phyloP scores from a whole-genome alignment of 2,797 vertebrate species.

The Sylvia borin region DNA sequence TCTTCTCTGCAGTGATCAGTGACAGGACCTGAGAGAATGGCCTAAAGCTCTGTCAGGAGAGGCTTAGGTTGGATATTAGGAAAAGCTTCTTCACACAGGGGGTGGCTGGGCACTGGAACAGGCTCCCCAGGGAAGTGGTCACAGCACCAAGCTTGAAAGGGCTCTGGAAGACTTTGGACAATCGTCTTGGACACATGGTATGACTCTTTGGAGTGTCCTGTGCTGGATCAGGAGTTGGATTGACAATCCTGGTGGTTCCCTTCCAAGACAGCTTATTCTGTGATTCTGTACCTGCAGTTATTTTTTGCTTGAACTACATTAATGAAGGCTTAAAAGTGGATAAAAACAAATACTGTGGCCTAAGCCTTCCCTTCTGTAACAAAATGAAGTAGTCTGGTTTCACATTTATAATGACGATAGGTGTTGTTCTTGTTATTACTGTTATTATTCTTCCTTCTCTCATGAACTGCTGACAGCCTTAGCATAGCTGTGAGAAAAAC shows the following conservation, averaged over 20 bases:
- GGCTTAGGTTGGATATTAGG: background rate
- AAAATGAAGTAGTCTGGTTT: background rate
- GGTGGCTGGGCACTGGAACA: background rate
- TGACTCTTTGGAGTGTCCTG: background rate
- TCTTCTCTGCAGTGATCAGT: background rate
- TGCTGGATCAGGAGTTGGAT: background rate
- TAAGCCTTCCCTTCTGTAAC: background rate
- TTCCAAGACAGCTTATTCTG: background rate
- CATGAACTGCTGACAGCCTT: background rate
- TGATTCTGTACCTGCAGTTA: background rate
- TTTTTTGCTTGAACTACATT: background rate
- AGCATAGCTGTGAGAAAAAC: background rate
- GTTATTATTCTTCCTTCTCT: background rate
- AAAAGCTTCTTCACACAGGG: background rate
- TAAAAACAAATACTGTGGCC: background rate
- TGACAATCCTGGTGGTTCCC: background rate
- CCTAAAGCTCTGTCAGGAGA: background rate
- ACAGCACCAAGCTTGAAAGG: background rate
- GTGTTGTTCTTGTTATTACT: background rate
- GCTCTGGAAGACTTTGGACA: background rate
- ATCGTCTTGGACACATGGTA: background rate
- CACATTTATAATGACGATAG: background rate
- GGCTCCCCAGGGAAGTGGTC: background rate
- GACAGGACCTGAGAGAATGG: accelerated
- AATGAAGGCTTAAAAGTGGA: background rate